phyloP scores from a whole-genome alignment of 2,797 vertebrate genomes.

The Xenops minutus region DNA sequence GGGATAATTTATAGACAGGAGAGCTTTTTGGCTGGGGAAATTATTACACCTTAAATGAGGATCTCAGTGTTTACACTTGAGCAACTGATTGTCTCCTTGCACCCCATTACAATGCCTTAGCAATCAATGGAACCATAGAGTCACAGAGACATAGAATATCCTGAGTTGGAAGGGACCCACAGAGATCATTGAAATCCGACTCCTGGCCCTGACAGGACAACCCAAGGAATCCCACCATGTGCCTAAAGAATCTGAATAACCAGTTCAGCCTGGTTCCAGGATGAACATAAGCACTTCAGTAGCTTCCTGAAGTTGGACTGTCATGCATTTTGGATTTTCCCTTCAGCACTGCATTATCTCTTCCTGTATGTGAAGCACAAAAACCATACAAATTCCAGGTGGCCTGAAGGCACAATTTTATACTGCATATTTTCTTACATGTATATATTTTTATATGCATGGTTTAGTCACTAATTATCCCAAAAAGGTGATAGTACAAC shows the following conservation, averaged over 20 bases:
- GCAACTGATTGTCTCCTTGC: neutral
- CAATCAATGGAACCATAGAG: neutral
- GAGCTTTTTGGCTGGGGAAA: neutral
- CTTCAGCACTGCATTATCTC: neutral
- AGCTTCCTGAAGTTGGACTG: neutral
- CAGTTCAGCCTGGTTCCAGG: neutral
- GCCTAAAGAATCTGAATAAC: neutral
- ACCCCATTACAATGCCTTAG: neutral
- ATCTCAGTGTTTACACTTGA: neutral
- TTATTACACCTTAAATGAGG: neutral
- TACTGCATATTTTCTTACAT: neutral
- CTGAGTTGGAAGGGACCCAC: neutral
- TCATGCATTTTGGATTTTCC: neutral
- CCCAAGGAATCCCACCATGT: neutral
- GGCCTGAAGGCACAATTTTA: neutral
- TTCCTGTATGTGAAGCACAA: neutral
- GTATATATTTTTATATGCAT: neutral
- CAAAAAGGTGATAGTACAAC: neutral
- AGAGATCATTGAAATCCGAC: neutral
- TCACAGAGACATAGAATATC: rapidly evolving
- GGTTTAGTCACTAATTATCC: neutral
- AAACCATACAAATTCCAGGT: neutral
- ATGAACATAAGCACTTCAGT: neutral
- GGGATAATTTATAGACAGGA: neutral
- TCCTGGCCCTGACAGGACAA: neutral